These are phyloP conservation scores for Metaphire vulgaris DNA, from an alignment of 1,140 invertebrate genomes.

Conservation along the genomic window DNA sequence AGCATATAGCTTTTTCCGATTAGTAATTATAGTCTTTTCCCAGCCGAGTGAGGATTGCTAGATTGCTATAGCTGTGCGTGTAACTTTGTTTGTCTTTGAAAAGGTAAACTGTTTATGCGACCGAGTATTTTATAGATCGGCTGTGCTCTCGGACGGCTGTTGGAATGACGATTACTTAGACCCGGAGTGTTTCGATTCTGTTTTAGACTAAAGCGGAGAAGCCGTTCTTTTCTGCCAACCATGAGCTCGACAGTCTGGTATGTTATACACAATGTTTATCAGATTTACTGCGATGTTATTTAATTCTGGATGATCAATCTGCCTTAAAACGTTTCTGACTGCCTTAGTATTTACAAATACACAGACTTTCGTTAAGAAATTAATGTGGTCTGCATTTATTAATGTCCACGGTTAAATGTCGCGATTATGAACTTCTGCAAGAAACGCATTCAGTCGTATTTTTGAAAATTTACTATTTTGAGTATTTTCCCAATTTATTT, in stretches of 20 bases:
- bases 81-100: background rate
- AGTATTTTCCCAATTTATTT: constrained; percentile 4
- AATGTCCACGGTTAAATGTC: too few relatives aligned
- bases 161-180: background rate
- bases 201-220: constrained; percentile 49
- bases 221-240: constrained; percentile 51
- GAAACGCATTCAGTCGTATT: background rate
- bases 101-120: background rate
- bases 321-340: too few relatives aligned
- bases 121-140: background rate
- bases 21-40: background rate
- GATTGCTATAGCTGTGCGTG: background rate
- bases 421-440: too few relatives aligned
- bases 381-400: too few relatives aligned
- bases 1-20: background rate
- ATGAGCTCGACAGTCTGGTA: constrained; percentile 53
- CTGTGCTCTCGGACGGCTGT: background rate
- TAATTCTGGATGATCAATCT: too few relatives aligned
- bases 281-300: too few relatives aligned
- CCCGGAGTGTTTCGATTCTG: constrained; percentile 29
- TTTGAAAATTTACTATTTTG: constrained; percentile 23
- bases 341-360: too few relatives aligned
- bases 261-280: constrained; percentile 30
- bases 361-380: too few relatives aligned
- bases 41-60: background rate